These are phyloP conservation scores for Copidosoma floridanum DNA, from an alignment of 1,140 invertebrate genomes.

Conservation along the genomic window DNA sequence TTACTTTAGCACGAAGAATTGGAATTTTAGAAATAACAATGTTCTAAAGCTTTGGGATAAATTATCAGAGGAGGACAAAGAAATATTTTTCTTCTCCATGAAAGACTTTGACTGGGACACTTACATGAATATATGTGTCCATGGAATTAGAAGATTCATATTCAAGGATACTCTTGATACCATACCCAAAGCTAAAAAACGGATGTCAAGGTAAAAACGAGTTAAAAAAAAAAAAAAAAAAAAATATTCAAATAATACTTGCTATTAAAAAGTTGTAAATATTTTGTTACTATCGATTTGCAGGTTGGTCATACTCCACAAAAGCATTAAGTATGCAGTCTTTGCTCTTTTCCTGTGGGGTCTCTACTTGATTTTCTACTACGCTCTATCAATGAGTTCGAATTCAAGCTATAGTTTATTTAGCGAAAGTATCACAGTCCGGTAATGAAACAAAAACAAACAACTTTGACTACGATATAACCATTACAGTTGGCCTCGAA, in stretches of 20 bases:
- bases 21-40: slow-evolving; percentile 61
- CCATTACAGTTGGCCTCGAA: too few species aligned
- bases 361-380: slow-evolving; percentile 18
- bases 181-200: slow-evolving; percentile 50
- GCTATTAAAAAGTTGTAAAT: too few species aligned
- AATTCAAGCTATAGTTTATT: slow-evolving; percentile 30
- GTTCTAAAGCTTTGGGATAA: slow-evolving; percentile 53
- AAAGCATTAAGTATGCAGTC: slow-evolving; percentile 32
- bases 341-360: slow-evolving; percentile 25
- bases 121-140: slow-evolving; percentile 55
- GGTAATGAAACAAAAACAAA: too few species aligned
- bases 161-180: slow-evolving; percentile 57
- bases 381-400: slow-evolving; percentile 26
- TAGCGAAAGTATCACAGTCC: slow-evolving; percentile 30
- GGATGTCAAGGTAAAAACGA: slow-evolving; percentile 48
- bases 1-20: slow-evolving; percentile 62
- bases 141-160: slow-evolving; percentile 55
- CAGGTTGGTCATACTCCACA: slow-evolving; percentile 34
- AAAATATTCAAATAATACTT: too few species aligned
- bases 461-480: too few species aligned
- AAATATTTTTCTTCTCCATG: slow-evolving; percentile 58
- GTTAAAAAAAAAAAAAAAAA: too few species aligned
- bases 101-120: slow-evolving; percentile 55
- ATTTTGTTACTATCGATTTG: too few species aligned
- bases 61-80: slow-evolving; percentile 56